These are phyloP conservation scores for Sciurus carolinensis DNA, from an alignment of 2,797 vertebrate species.

Conservation along the genomic window DNA sequence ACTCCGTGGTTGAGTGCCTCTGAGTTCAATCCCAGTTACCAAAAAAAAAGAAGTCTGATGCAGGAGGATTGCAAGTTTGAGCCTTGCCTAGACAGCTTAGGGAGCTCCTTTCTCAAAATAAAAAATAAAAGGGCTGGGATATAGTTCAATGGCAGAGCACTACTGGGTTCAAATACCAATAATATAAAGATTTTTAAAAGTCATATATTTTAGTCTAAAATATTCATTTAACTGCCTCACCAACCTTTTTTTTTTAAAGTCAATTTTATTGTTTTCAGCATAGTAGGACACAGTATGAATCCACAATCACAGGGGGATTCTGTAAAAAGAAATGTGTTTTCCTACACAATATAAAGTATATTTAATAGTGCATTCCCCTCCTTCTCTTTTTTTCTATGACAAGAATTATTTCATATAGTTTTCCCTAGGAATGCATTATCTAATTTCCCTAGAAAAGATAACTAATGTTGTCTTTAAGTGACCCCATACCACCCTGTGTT, in stretches of 20 bases:
- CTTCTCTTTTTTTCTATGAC: constrained; percentile 48
- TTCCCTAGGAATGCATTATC: background rate
- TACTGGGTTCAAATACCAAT: no score
- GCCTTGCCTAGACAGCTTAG: no score
- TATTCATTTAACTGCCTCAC: background rate
- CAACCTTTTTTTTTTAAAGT: background rate
- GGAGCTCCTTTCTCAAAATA: no score
- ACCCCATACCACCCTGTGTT: background rate
- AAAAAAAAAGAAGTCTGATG: no score
- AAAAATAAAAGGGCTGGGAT: no score
- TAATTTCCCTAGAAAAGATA: constrained; percentile 13
- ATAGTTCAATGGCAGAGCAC: no score
- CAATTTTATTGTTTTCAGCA: constrained; percentile 52
- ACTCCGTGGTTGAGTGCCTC: no score
- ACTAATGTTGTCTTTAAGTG: constrained; percentile 19
- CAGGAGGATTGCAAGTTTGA: no score
- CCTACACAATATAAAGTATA: background rate
- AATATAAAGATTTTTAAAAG: no score
- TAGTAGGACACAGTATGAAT: constrained; percentile 45
- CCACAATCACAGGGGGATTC: background rate
- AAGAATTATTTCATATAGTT: background rate
- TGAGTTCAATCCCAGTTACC: no score
- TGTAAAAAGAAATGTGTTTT: background rate
- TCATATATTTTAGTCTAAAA: background rate
- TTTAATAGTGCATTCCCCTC: background rate